Percentiles rank a stretch among this genome's conserved stretches.
Evolutionary conservation across 2,113 vertebrate species (phyloP).

Genomic region (Carollia perspicillata): DNA sequence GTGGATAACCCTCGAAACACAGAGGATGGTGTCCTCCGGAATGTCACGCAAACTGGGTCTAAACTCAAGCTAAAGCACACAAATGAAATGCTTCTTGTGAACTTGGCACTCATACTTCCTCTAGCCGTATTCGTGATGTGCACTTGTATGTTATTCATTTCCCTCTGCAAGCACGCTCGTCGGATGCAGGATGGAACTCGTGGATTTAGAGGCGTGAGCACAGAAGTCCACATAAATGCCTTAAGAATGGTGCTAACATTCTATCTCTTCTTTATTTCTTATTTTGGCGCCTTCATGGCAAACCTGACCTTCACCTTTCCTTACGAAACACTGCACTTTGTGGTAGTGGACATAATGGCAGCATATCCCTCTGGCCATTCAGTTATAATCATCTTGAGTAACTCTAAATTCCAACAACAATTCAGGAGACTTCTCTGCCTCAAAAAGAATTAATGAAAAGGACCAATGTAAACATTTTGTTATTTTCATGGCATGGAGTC

Average conservation of each 20-base stretch:
- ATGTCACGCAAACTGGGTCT: background rate
- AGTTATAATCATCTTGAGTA: slow-evolving; percentile 48
- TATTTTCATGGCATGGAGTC: background rate
- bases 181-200: background rate
- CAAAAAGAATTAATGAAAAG: background rate
- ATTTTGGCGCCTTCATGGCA: slow-evolving; percentile 52
- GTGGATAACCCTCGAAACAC: background rate
- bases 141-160: slow-evolving; percentile 9
- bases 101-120: slow-evolving; percentile 40
- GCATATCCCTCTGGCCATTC: slow-evolving; percentile 42
- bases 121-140: slow-evolving; percentile 43
- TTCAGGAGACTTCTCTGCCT: slow-evolving; percentile 55
- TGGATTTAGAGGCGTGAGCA: background rate
- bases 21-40: background rate
- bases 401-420: slow-evolving; percentile 42
- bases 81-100: slow-evolving; percentile 42
- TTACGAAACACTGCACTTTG: slow-evolving; percentile 8
- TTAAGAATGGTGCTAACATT: slow-evolving; percentile 52
- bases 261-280: slow-evolving; percentile 63
- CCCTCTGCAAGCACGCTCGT: slow-evolving; percentile 41
- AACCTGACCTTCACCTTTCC: slow-evolving; percentile 51
- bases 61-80: background rate
- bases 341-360: slow-evolving; percentile 57
- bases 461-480: background rate
- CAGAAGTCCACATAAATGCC: slow-evolving; percentile 41